A percentile compares a stretch with the other conserved stretches of the same genome.
These are phyloP conservation scores for Parotocinclus haroldoi DNA, from an alignment of 2,797 vertebrate species.

Conservation along the genomic window DNA sequence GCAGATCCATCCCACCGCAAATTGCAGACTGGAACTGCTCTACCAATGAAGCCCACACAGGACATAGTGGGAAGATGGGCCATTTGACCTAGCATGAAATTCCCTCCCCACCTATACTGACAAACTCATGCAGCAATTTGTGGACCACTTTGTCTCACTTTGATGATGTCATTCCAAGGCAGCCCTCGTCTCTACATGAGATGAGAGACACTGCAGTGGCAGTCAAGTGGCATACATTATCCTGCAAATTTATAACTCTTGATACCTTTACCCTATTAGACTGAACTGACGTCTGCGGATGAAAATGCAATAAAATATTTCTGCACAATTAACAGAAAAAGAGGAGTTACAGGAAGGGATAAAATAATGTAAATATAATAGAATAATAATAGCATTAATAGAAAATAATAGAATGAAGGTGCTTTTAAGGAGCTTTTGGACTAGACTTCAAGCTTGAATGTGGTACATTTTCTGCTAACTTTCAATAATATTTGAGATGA, in stretches of 20 bases:
- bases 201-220: constrained; percentile 54
- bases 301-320: constrained; percentile 57
- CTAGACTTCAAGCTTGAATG: too few species aligned
- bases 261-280: constrained; percentile 52
- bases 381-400: too few species aligned
- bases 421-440: too few species aligned
- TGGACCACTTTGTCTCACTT: constrained; percentile 34
- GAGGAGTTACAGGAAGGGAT: background rate
- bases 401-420: too few species aligned
- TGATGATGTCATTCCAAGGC: constrained; percentile 42
- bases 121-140: constrained; percentile 24
- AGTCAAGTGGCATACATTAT: constrained; percentile 16
- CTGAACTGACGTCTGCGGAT: constrained; percentile 70
- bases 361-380: too few species aligned
- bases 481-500: too few species aligned
- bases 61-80: constrained; percentile 36
- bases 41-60: constrained; percentile 50
- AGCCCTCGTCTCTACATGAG: constrained; percentile 19
- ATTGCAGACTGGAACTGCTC: constrained; percentile 57
- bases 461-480: too few species aligned
- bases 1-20: constrained; percentile 58
- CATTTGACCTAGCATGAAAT: constrained; percentile 49
- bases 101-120: constrained; percentile 31
- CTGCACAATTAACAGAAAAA: constrained; percentile 46
- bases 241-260: constrained; percentile 49